Evolutionary conservation across 2,113 vertebrate species (phyloP), one percentile per base, ranked within the genome.

Genomic region (Balaenoptera acutorostrata): DNA sequence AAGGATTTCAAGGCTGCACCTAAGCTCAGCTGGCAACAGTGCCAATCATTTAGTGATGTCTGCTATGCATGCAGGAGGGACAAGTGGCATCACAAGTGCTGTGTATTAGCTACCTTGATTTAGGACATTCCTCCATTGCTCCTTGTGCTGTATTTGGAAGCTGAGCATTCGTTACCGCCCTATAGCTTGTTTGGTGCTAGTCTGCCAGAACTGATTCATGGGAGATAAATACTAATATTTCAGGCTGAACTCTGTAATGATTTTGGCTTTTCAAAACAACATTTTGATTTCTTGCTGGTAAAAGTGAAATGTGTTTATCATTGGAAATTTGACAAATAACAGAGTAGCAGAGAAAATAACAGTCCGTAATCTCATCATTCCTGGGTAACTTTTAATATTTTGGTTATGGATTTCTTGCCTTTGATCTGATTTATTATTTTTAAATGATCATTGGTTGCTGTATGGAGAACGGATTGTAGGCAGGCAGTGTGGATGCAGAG

Each of bases 241-340:
- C 13, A 61, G 49, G 44, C 33, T 84, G 93, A 95, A 71, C 84
- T 61, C 33, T 82, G 4, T 66, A 61, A 84, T 52, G 74, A 57
- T 71, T 90, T 90, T 90, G 14, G 41, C 83, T 90, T 94, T 85
- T 78, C 29, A 36, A 93, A 97, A 33, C 39, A 78, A 27, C 29
- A 81, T 44, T 94, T 94, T 80, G 29, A 90, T 88, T 95, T 96
- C 59, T 89, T 85, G 33, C 17, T 95, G 87, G 46, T 66, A 78
- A 91, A 91, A 86, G 27, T 57, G 61, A 95, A 93, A 85, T 41
- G 36, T 69, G 49, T 82, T 93, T 92, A 44, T 95, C 94, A 46
- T 93, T 94, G 31, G 57, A 29, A 68, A 87, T 93, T 55, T 96
- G 93, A 96, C 82, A 97, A 93, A 57, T 82, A 71, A 49, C 8